Base-by-base conservation (phyloP, 1,140 invertebrate genomes). In the Conus ventricosus region DNA sequence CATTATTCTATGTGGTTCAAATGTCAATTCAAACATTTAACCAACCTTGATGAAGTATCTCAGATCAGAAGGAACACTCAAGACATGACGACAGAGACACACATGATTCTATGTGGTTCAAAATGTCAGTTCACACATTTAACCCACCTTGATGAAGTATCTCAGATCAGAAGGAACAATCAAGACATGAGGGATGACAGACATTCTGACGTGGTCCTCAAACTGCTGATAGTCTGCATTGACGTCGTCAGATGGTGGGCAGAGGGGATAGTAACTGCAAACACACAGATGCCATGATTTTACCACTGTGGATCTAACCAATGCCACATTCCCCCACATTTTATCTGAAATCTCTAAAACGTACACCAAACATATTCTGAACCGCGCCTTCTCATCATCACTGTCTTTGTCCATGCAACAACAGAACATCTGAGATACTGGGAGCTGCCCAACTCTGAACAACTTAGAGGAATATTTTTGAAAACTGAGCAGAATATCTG, bases 51-150 rank as follows among this genome's bases (percentile, higher is more conserved):
- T 96, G 94, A 98, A 99, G 93, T 97, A 96, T 94, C 97, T 96
- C 87, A 98, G 96, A 93, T 97, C 97, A 15, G 98, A 98, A 5
- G 98, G 98, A 90, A 98, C 93, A 78, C 99, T 95, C 3, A 99
- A 94, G 13, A 99, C 90, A 93, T 99, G 97, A 2, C n/a, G n/a
- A 39, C 39, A 39, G 39, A 39, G 3, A 39, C 39, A 39, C 39
- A 39, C 39, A 39, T 39, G 0, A 1, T 1, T 39, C 39, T 39
- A 39, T 39, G 39, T 39, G 39, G 39, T 3, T 39, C 39, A 39
- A 39, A 39, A 39, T 39, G 0, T 39, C 39, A 39, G 39, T 39
- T 39, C 39, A 39, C 0, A 39, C 39, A 0, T 39, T 39, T 39
- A 55, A 85, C 39, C 91, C 87, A 97, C 97, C 96, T 97, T 98